These are phyloP conservation scores for Alethe castanea DNA, from an alignment of 2,113 vertebrate genomes.

Conservation along the genomic window DNA sequence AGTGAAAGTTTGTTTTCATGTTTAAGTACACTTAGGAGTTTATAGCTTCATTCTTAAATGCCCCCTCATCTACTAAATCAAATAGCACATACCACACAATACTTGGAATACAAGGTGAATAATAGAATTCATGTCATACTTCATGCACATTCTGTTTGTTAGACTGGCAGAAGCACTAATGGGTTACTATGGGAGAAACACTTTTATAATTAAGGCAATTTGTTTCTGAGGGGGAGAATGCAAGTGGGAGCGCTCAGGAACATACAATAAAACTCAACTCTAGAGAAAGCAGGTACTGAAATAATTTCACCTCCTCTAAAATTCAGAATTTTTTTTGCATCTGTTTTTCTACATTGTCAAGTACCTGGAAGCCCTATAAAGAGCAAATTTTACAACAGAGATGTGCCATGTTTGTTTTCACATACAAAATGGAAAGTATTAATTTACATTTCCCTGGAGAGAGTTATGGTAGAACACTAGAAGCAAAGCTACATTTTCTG, in stretches of 20 bases:
- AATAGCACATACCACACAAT: not conserved
- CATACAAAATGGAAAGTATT: not conserved
- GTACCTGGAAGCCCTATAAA: not conserved
- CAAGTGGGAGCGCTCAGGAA: not conserved
- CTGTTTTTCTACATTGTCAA: not conserved
- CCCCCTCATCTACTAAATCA: not conserved
- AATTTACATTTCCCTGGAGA: not conserved
- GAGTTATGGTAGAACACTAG: not conserved
- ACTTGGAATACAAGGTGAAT: not conserved
- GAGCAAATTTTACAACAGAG: not conserved
- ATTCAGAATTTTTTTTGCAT: not conserved
- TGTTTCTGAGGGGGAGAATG: not conserved
- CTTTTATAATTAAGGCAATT: not conserved
- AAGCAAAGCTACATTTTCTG: not conserved
- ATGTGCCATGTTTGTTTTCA: not conserved
- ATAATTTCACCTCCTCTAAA: not conserved
- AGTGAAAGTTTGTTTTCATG: conserved; percentile 47
- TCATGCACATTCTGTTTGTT: not conserved
- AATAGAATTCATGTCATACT: not conserved
- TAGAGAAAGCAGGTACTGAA: not conserved
- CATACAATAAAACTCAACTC: not conserved
- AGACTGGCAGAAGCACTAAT: not conserved
- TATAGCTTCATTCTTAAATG: not conserved
- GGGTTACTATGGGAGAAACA: not conserved
- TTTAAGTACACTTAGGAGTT: not conserved